Base-by-base conservation (phyloP, 2,888 invertebrate species). In the Agriotes lineatus region DNA sequence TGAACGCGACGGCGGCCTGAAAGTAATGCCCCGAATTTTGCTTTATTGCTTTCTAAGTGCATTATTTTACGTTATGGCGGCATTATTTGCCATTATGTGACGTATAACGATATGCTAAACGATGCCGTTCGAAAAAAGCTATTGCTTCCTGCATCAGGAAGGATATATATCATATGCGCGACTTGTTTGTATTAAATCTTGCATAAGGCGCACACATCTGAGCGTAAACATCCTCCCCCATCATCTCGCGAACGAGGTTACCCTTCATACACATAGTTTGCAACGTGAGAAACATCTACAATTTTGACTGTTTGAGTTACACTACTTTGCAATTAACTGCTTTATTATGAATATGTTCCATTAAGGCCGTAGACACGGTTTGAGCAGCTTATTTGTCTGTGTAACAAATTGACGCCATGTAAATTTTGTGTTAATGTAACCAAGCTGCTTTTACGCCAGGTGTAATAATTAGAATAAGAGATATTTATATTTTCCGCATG, bases 11-110 rank as follows among this genome's bases (percentile, higher is more conserved):
- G 73, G 66, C 69, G 66, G 69, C 61, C 76, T 75, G 75, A 71
- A 74, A 74, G 76, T 75, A 76, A 76, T 75, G 75, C 72, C 70
- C 72, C 69, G 73, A 75, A 74, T 72, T 75, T 76, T 74, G 70
- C 74, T 75, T 75, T 75, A 76, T 75, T 75, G 73, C 74, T 74
- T 76, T 74, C 70, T 74, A 71, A 74, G 72, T 75, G 74, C 69
- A 68, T 71, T 71, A 72, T 71, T 72, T 72, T 74, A 61, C 59
- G 67, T 68, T 65, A 52, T 70, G 71, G 70, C 67, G 67, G 70
- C 64, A 73, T 74, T 74, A 70, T 69, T 67, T 67, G 44, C 74
- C 72, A 71, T 71, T 72, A 73, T 69, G 67, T 56, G 52, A 58
- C 60, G 56, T 35, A 39, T 67, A 62, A 67, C 66, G 58, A 59